Conservation (phyloP, 1,140 invertebrate species). For the Homarus americanus region DNA sequence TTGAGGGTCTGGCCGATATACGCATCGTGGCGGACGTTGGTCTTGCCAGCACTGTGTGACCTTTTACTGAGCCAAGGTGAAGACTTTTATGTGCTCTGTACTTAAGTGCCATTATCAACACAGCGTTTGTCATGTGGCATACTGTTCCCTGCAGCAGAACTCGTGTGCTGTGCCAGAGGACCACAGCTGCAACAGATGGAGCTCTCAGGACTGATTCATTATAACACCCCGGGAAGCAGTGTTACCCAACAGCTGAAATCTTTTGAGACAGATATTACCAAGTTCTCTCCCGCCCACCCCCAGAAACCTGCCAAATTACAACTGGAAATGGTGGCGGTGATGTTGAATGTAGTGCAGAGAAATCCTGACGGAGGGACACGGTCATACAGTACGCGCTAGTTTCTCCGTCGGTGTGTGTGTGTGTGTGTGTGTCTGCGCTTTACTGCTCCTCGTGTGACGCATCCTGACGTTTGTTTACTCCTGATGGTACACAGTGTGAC, state of each 20-base stretch:
- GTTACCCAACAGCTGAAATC: no score
- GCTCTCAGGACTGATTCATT: no score
- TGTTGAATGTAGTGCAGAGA: constrained; percentile 45
- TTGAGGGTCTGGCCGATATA: background rate
- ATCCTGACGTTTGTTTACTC: no score
- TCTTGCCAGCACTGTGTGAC: background rate
- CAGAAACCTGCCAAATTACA: background rate
- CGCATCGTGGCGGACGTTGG: background rate
- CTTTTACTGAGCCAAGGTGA: background rate
- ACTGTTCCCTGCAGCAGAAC: background rate
- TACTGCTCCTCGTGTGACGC: no score
- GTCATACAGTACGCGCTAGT: constrained; percentile 24
- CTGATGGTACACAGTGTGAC: no score
- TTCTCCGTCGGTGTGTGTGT: constrained; percentile 23
- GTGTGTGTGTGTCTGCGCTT: background rate
- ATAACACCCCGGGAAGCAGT: no score
- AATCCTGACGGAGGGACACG: constrained; percentile 19
- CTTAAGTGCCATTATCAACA: no score
- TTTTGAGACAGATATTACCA: background rate
- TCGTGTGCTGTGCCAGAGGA: no score
- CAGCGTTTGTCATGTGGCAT: background rate
- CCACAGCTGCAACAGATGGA: no score
- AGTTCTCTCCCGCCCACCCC: background rate
- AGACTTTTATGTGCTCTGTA: background rate
- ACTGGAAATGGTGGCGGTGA: background rate